phyloP scores from a whole-genome alignment of 2,797 vertebrate species.

The Danio kyathit region DNA sequence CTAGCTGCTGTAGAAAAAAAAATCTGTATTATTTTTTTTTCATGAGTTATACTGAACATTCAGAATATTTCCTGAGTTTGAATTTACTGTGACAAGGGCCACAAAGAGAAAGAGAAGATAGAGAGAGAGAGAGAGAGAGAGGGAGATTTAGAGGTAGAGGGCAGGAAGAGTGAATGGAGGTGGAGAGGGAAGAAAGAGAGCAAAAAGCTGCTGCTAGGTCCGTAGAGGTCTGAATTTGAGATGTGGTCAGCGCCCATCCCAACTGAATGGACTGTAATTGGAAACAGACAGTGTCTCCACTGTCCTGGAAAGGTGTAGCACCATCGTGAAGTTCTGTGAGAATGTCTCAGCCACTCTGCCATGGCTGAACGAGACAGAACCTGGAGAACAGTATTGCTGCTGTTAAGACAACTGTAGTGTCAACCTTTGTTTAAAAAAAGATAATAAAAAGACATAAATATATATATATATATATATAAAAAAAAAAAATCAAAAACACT shows the following conservation, averaged over 20 bases:
- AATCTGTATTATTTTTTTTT: conserved; percentile 84
- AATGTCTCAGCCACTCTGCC: conserved; percentile 84
- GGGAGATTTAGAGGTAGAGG: conserved; percentile 66
- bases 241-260: conserved; percentile 82
- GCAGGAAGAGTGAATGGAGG: conserved; percentile 67
- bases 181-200: conserved; percentile 67
- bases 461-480: conserved; percentile 46
- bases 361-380: conserved; percentile 86
- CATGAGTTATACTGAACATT: conserved; percentile 97
- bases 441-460: conserved; percentile 74
- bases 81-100: conserved; percentile 94
- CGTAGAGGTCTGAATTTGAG: conserved; percentile 86
- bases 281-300: conserved; percentile 84
- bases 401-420: conserved; percentile 99
- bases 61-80: conserved; percentile 99
- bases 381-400: conserved; percentile 98
- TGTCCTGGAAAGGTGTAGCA: conserved; percentile 90
- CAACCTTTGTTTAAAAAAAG: conserved; percentile 81
- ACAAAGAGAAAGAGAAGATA: conserved; percentile 69
- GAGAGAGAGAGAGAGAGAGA: conserved; percentile 50
- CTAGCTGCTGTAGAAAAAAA: conserved; percentile 86
- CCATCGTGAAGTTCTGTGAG: conserved; percentile 87
- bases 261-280: conserved; percentile 87
- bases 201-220: conserved; percentile 89
- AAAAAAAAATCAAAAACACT: conserved; percentile 73